A percentile compares a stretch with the other conserved stretches of the same genome.
phyloP scores from a whole-genome alignment of 1,140 invertebrate species.

The Spodoptera frugiperda region DNA sequence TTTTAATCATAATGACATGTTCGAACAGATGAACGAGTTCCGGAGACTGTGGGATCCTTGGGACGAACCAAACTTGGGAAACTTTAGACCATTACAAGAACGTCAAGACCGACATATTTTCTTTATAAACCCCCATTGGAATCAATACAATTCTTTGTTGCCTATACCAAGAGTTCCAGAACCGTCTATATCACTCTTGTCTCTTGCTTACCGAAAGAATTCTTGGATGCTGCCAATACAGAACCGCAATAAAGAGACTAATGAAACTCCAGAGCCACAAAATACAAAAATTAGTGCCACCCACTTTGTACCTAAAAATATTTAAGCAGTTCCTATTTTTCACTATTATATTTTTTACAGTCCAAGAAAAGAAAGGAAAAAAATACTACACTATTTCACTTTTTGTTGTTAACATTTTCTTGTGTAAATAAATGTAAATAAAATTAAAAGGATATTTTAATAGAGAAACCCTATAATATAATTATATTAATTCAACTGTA shows the following conservation, averaged over 20 bases:
- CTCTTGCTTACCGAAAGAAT: conserved; percentile 66
- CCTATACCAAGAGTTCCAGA: conserved; percentile 78
- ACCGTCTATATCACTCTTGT: conserved; percentile 71
- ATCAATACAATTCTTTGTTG: conserved; percentile 79
- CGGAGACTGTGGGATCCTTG: conserved; percentile 77
- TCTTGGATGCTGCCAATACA: conserved; percentile 74
- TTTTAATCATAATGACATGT: neutral
- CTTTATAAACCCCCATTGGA: conserved; percentile 82
- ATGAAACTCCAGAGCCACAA: conserved; percentile 29
- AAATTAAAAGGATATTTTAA: neutral
- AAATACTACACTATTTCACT: too few species aligned
- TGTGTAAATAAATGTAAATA: too few species aligned
- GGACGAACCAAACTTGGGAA: conserved; percentile 73
- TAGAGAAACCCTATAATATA: too few species aligned
- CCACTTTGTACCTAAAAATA: too few species aligned
- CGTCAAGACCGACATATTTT: conserved; percentile 71
- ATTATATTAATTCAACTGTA: too few species aligned
- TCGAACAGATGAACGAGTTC: conserved; percentile 84
- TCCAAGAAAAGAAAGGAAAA: too few species aligned
- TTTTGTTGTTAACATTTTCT: too few species aligned
- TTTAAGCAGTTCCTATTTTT: too few species aligned
- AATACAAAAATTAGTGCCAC: neutral
- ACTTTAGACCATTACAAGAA: conserved; percentile 75
- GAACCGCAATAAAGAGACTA: conserved; percentile 59
- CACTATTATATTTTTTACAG: too few species aligned